Conservation (phyloP, 2,113 vertebrate species). For the Motacilla alba region DNA sequence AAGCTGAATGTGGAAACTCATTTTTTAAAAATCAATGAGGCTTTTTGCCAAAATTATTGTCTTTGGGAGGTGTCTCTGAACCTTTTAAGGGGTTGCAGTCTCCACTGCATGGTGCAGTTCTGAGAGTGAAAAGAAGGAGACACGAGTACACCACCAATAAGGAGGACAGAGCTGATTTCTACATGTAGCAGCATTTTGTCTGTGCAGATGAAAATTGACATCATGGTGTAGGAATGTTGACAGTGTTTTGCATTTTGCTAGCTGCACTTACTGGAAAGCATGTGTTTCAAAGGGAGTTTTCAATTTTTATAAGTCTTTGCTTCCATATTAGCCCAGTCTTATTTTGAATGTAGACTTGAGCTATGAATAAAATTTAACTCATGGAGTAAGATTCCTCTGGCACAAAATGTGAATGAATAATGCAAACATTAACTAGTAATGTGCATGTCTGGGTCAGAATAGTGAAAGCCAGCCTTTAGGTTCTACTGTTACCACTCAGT, state of each 20-base stretch:
- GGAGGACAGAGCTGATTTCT: conserved; percentile 8
- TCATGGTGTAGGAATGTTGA: conserved; percentile 66
- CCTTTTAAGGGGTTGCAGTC: not conserved
- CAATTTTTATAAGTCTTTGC: conserved; percentile 48
- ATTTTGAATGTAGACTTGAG: conserved; percentile 13
- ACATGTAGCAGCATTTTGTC: conserved; percentile 33
- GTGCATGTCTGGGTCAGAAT: not conserved
- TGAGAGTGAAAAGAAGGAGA: not conserved
- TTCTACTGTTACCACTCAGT: not conserved
- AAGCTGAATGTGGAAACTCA: conserved; percentile 11
- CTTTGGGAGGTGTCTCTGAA: not conserved
- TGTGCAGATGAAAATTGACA: conserved; percentile 53
- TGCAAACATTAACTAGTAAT: not conserved
- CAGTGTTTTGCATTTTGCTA: conserved; percentile 56
- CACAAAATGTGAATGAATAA: not conserved
- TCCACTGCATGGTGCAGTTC: not conserved
- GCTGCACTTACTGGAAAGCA: conserved; percentile 64
- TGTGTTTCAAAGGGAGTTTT: conserved; percentile 64
- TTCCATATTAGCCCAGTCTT: conserved; percentile 21
- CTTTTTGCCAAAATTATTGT: not conserved
- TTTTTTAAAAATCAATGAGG: not conserved
- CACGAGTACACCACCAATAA: not conserved
- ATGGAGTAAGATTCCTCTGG: conserved; percentile 1
- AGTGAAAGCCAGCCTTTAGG: not conserved
- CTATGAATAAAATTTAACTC: conserved; percentile 53